Conservation (phyloP, 2,797 vertebrate genomes). For the Poeciliopsis presidionis region DNA sequence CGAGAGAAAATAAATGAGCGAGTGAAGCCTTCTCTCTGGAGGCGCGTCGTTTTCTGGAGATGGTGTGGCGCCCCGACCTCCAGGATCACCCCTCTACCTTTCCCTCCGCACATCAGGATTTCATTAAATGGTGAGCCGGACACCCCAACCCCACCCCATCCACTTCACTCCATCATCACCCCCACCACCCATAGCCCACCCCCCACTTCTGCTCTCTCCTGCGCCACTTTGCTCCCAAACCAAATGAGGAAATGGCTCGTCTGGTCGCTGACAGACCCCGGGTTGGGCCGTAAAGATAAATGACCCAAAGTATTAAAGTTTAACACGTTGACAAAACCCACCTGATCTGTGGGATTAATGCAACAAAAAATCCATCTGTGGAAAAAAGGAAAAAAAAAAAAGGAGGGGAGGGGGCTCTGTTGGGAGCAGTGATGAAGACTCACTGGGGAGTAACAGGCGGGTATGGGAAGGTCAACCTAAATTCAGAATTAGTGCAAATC, state of each 20-base stretch:
- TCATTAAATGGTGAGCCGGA: constrained; percentile 70
- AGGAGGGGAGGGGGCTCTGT: neutral
- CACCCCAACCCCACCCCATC: constrained; percentile 9
- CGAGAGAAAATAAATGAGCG: constrained; percentile 50
- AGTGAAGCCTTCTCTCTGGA: constrained; percentile 68
- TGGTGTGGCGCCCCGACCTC: constrained; percentile 63
- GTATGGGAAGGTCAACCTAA: constrained; percentile 76
- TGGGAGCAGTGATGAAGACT: constrained; percentile 43
- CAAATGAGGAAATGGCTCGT: constrained; percentile 89
- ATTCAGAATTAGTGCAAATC: constrained; percentile 78
- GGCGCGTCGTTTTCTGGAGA: constrained; percentile 52
- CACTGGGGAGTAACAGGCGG: constrained; percentile 73
- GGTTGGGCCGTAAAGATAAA: constrained; percentile 86
- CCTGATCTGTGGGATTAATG: constrained; percentile 86
- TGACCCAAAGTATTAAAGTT: constrained; percentile 85
- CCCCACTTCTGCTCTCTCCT: constrained; percentile 52
- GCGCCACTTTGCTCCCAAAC: constrained; percentile 78
- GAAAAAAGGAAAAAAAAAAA: constrained; percentile 23
- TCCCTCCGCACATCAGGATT: constrained; percentile 74
- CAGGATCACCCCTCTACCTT: constrained; percentile 50
- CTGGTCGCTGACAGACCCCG: constrained; percentile 86
- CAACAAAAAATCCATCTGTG: constrained; percentile 80
- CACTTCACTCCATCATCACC: constrained; percentile 58
- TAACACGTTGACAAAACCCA: constrained; percentile 87
- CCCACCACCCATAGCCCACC: neutral